Evolutionary conservation across 2,888 invertebrate genomes (phyloP), one percentile per base, ranked within the genome.

Genomic region (Fissipunctia ypsillon): DNA sequence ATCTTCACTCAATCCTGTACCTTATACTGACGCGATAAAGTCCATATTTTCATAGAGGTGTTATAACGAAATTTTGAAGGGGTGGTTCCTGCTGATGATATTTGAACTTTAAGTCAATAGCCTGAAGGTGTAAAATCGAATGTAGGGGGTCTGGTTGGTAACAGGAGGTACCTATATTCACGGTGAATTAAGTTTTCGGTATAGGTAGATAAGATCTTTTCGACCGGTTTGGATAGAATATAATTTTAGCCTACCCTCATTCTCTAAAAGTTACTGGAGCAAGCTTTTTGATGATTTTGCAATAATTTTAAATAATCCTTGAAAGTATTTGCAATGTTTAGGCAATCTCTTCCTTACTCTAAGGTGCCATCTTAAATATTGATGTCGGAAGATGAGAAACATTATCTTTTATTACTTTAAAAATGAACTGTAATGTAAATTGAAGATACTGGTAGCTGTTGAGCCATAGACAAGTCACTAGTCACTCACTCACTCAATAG

Each of bases 141-240:
- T 75, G 78, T 2, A 6, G 5, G 12, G 2, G 0, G 35, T 68
- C 28, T 41, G 69, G 82, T 12, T 82, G 41, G 69, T 22, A 73
- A 68, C 67, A 35, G 19, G 52, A 22, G 43, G 1, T 63, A 14
- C 9, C 25, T 72, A 67, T 41, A 25, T 63, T 73, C 52, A 81
- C 73, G 78, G 35, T 77, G 72, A 35, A 86, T 81, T 84, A 69
- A 74, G 41, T 76, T 81, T 86, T 45, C 12, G 72, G 65, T 54
- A 25, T 38, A n/a, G 60, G 59, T 68, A 73, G 71, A 72, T 66
- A 74, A 61, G 57, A 52, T 73, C 68, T 72, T 79, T 65, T 63
- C 19, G 22, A 56, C 41, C 67, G 43, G 25, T 45, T 31, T 10
- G 52, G 19, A 16, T 61, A 16, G 7, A 35, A 61, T 80, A 65